Evolutionary conservation across 2,113 vertebrate species (phyloP).

Genomic region (Scomber scombrus): DNA sequence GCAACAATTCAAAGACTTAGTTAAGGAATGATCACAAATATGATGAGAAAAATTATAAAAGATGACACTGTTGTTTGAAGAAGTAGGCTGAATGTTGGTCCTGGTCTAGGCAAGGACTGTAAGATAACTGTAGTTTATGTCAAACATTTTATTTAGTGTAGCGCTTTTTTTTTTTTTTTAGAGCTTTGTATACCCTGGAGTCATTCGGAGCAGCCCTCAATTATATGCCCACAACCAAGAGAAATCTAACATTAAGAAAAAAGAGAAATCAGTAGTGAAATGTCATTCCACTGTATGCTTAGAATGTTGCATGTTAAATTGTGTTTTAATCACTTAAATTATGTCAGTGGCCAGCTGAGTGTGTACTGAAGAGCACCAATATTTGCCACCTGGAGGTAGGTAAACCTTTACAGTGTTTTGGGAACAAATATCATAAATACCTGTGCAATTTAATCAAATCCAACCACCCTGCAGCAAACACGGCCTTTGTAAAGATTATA

Average conservation of each 20-base stretch:
- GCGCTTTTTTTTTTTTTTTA: neutral
- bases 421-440: constrained; percentile 13
- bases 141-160: neutral
- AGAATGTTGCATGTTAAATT: neutral
- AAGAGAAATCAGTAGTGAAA: neutral
- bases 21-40: neutral
- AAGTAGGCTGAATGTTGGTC: neutral
- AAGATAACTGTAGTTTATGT: neutral
- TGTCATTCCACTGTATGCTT: neutral
- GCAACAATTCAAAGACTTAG: constrained; percentile 4
- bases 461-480: constrained; percentile 2
- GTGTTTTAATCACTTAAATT: neutral
- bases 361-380: neutral
- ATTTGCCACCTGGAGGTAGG: constrained; percentile 6
- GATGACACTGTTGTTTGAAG: neutral
- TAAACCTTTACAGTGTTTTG: constrained; percentile 21
- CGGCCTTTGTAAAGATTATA: neutral
- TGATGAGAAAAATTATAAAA: neutral
- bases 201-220: neutral
- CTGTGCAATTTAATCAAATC: constrained; percentile 15
- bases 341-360: constrained; percentile 1
- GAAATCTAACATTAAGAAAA: no score
- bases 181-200: neutral
- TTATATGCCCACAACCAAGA: neutral
- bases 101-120: neutral